phyloP scores from a whole-genome alignment of 2,888 invertebrate genomes.

The Ochropleura leucogaster region DNA sequence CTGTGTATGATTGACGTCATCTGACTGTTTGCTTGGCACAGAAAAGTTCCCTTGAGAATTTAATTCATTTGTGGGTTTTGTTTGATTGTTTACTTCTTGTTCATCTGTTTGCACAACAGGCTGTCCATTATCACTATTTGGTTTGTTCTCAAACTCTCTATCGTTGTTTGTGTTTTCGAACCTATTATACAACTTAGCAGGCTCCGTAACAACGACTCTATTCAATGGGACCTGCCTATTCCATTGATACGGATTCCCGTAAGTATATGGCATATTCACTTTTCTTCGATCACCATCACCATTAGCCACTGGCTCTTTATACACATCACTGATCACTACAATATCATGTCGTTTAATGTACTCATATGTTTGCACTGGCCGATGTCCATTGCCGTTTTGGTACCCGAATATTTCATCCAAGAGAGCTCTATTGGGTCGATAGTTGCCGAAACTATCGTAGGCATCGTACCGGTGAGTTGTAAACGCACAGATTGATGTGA shows the following conservation, averaged over 20 bases:
- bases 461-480: slow-evolving; percentile 38
- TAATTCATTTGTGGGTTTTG: slow-evolving; percentile 6
- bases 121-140: neutral
- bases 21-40: slow-evolving; percentile 35
- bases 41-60: slow-evolving; percentile 2
- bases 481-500: slow-evolving; percentile 31
- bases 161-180: slow-evolving; percentile 13
- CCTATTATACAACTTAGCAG: slow-evolving; percentile 16
- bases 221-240: slow-evolving; percentile 25
- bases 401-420: neutral
- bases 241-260: slow-evolving; percentile 23
- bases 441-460: slow-evolving; percentile 19
- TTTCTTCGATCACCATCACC: slow-evolving; percentile 6
- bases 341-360: slow-evolving; percentile 19
- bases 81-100: neutral
- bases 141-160: neutral
- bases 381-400: slow-evolving; percentile 33
- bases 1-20: slow-evolving; percentile 34
- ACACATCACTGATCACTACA: slow-evolving; percentile 43
- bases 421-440: slow-evolving; percentile 23
- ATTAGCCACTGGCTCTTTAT: slow-evolving; percentile 5
- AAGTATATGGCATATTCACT: slow-evolving; percentile 17
- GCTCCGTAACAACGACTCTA: slow-evolving; percentile 20
- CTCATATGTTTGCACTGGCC: slow-evolving; percentile 27
- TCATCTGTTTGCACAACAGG: neutral